Conservation (phyloP, 2,797 vertebrate species). For the Mus caroli region DNA sequence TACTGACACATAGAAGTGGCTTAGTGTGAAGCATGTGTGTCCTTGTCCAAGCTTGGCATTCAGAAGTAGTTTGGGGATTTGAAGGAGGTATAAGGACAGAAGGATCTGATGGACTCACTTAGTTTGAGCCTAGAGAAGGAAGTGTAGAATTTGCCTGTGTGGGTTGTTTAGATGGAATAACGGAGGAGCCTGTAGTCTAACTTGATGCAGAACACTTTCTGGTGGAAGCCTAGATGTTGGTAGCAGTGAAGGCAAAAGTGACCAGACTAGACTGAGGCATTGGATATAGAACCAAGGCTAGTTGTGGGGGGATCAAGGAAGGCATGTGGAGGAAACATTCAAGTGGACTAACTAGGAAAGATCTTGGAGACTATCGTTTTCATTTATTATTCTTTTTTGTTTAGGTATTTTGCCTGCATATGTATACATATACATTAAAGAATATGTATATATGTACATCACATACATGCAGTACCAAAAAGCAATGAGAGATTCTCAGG, state of each 20-base stretch:
- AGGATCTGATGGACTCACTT: neutral
- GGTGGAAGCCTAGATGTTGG: neutral
- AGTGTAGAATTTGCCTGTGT: neutral
- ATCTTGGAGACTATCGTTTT: neutral
- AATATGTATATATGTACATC: neutral
- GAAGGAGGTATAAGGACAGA: neutral
- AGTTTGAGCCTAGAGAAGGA: neutral
- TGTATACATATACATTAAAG: neutral
- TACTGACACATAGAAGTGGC: neutral
- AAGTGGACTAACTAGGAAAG: neutral
- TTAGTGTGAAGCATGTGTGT: neutral
- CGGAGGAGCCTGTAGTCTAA: neutral
- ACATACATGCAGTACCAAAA: neutral
- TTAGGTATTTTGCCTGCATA: neutral
- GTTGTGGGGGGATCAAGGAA: rapidly evolving
- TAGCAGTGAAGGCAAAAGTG: neutral
- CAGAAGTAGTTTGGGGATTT: neutral
- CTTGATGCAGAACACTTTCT: no score
- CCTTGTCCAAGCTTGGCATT: neutral
- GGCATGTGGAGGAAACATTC: neutral
- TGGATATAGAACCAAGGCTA: neutral
- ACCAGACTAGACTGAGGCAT: neutral
- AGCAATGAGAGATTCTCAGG: neutral
- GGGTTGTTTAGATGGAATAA: neutral
- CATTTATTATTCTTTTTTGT: neutral